phyloP scores from a whole-genome alignment of 2,113 vertebrate species.

The Delphinapterus leucas region DNA sequence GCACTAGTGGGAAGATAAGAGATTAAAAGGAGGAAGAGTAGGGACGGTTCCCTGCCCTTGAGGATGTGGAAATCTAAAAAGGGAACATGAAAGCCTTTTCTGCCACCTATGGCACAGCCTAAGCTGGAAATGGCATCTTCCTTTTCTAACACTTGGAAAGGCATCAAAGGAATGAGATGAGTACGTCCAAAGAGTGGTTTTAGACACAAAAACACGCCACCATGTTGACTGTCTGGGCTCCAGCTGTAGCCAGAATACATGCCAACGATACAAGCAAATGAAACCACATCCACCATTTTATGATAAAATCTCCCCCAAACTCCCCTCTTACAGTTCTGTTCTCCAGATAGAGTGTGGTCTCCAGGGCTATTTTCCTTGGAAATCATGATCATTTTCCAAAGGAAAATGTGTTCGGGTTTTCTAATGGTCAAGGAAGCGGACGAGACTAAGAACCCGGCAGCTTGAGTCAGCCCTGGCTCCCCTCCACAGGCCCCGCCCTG shows the following conservation, averaged over 20 bases:
- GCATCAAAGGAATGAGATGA: neutral
- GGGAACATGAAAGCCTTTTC: neutral
- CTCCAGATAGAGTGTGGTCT: neutral
- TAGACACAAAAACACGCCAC: neutral
- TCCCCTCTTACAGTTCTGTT: neutral
- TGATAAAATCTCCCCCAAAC: neutral
- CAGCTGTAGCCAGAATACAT: neutral
- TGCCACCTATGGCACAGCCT: neutral
- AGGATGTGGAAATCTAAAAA: neutral
- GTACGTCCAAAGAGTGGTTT: neutral
- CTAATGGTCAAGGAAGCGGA: neutral
- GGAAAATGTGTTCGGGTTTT: neutral
- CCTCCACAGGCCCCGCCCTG: neutral
- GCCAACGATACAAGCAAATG: neutral
- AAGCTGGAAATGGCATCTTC: neutral
- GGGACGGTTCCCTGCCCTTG: neutral
- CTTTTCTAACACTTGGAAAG: neutral
- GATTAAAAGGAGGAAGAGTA: neutral
- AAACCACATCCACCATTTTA: neutral
- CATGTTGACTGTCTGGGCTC: neutral
- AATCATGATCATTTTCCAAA: neutral
- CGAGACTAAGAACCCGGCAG: neutral
- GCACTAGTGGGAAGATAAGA: neutral
- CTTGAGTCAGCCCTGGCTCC: neutral
- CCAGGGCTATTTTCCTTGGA: constrained; percentile 23